Evolutionary conservation across 2,888 invertebrate species (phyloP).

Genomic region (Ischnura elegans): DNA sequence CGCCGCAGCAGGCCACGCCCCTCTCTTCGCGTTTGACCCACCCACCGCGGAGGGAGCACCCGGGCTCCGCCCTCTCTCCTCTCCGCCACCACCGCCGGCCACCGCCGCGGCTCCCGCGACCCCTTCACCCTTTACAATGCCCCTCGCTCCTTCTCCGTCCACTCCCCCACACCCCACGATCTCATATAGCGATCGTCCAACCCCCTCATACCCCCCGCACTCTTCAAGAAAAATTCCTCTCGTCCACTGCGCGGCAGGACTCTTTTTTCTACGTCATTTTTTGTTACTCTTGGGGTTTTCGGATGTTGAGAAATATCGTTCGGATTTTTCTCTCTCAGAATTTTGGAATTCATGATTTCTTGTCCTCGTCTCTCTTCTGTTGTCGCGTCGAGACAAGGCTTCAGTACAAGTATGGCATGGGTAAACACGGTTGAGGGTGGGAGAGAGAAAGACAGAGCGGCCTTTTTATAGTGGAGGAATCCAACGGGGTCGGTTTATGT

Average conservation of each 20-base stretch:
- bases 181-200: conserved; percentile 2
- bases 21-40: conserved; percentile 62
- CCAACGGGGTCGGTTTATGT: not conserved
- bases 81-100: not conserved
- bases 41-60: conserved; percentile 48
- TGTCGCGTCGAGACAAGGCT: not conserved
- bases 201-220: too few relatives aligned
- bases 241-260: not conserved
- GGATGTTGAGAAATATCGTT: not conserved
- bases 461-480: not conserved
- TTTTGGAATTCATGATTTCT: not conserved
- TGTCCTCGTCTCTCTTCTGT: not conserved
- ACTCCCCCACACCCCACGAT: not conserved
- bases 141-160: too few relatives aligned
- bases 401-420: not conserved
- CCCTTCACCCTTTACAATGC: not conserved
- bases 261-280: not conserved
- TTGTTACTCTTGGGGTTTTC: not conserved
- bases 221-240: conserved; percentile 25
- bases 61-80: conserved; percentile 59
- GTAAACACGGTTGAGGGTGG: not conserved
- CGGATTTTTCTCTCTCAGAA: not conserved
- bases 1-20: conserved; percentile 42
- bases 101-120: not conserved
- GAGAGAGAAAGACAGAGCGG: not conserved